Evolutionary conservation across 2,797 vertebrate species (phyloP).

Genomic region (Cheirogaleus major): DNA sequence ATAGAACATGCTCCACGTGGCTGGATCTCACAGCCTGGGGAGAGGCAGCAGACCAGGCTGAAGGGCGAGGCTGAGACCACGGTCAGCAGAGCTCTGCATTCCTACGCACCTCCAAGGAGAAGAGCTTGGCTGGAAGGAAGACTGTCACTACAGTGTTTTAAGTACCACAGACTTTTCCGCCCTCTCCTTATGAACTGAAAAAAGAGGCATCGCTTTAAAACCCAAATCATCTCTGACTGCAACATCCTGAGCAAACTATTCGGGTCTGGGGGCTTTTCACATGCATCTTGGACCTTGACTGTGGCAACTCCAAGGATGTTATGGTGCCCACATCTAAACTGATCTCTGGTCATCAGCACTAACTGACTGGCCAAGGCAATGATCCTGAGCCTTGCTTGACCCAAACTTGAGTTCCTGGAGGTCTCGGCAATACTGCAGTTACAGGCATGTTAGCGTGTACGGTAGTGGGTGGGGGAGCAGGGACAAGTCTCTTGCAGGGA

Average conservation of each 20-base stretch:
- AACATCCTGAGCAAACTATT: not conserved
- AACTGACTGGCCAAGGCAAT: not conserved
- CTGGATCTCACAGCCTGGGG: no score
- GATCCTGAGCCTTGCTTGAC: not conserved
- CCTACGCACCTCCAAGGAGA: not conserved
- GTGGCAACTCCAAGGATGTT: not conserved
- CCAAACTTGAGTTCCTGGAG: not conserved
- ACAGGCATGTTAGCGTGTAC: accelerated
- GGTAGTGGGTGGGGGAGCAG: accelerated
- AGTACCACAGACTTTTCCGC: not conserved
- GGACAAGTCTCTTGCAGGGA: accelerated
- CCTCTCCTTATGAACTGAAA: not conserved
- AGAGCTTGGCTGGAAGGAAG: not conserved
- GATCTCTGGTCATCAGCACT: not conserved
- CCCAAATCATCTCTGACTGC: not conserved
- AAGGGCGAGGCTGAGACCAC: not conserved
- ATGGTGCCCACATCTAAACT: not conserved
- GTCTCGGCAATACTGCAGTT: accelerated
- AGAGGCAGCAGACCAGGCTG: not conserved
- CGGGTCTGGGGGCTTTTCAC: not conserved
- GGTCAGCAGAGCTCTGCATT: not conserved
- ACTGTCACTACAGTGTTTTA: not conserved
- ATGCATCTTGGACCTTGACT: not conserved
- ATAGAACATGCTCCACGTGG: accelerated
- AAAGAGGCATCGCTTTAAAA: not conserved